Percentiles rank a stretch among this genome's conserved stretches.
Evolutionary conservation across 2,113 vertebrate genomes (phyloP).

Genomic region (Spea multiplicata): DNA sequence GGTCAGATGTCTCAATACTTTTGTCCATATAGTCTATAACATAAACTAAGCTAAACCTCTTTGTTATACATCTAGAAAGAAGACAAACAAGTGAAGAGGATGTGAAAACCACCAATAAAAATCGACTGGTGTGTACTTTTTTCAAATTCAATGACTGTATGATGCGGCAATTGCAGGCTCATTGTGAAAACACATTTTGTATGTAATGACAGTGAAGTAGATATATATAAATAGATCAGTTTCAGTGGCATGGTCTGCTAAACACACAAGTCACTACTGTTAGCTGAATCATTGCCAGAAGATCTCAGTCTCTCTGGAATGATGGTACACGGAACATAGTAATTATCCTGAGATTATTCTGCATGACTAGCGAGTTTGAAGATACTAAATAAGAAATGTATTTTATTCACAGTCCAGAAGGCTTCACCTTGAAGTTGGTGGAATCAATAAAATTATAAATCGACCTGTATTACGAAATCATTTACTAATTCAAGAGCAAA

Average conservation of each 20-base stretch:
- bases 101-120: constrained; percentile 3
- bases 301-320: constrained; percentile 43
- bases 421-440: constrained; percentile 7
- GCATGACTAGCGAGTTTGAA: not conserved
- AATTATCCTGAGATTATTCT: constrained; percentile 44
- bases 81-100: not conserved
- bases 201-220: constrained; percentile 51
- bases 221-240: constrained; percentile 57
- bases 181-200: constrained; percentile 50
- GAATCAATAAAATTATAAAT: constrained; percentile 22
- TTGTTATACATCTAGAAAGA: not conserved
- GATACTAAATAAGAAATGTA: not conserved
- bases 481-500: constrained; percentile 22
- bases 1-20: too few species aligned
- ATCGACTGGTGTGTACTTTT: constrained; percentile 3
- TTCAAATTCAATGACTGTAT: constrained; percentile 20
- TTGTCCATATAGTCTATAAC: not conserved
- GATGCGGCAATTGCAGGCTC: constrained; percentile 52
- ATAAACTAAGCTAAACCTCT: not conserved
- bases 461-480: constrained; percentile 30
- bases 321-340: constrained; percentile 44
- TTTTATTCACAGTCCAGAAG: constrained; percentile 20
- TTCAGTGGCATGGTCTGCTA: constrained; percentile 53
- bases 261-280: constrained; percentile 51
- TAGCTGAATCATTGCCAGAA: constrained; percentile 52